Conservation (phyloP, 2,797 vertebrate species). For the Xiphophorus birchmanni region DNA sequence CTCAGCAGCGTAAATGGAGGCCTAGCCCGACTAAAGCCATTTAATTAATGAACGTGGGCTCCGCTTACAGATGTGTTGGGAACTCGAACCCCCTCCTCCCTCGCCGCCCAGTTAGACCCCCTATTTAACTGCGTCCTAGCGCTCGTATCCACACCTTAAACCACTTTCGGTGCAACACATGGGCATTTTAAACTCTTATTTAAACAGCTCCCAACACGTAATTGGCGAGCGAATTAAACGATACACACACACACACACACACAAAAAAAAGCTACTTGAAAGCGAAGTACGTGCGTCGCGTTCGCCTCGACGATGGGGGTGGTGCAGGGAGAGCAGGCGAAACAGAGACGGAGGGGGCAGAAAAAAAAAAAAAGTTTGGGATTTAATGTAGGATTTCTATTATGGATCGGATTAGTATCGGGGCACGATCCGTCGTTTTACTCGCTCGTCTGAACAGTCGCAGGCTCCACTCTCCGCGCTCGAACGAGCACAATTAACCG, state of each 20-base stretch:
- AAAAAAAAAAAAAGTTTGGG: conserved; percentile 82
- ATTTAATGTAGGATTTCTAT: conserved; percentile 77
- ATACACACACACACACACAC: conserved; percentile 21
- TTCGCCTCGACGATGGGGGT: conserved; percentile 73
- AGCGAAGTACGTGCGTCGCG: conserved; percentile 72
- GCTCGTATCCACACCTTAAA: conserved; percentile 61
- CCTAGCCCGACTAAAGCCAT: conserved; percentile 82
- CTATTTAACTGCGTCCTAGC: conserved; percentile 55
- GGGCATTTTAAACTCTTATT: conserved; percentile 65
- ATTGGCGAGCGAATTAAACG: conserved; percentile 75
- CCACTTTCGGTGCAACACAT: conserved; percentile 68
- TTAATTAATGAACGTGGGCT: conserved; percentile 86
- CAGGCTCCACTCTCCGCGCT: conserved; percentile 51
- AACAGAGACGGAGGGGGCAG: conserved; percentile 65
- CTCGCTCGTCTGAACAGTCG: conserved; percentile 54
- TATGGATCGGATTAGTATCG: conserved; percentile 58
- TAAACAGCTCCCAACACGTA: conserved; percentile 61
- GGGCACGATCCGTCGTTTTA: conserved; percentile 61
- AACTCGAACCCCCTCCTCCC: conserved; percentile 70
- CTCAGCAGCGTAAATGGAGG: conserved; percentile 81
- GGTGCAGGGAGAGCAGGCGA: conserved; percentile 61
- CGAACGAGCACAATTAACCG: conserved; percentile 66
- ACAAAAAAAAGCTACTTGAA: conserved; percentile 62
- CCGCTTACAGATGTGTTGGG: conserved; percentile 81
- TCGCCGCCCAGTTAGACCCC: conserved; percentile 63